phyloP scores from a whole-genome alignment of 2,113 vertebrate genomes.

The Hydropotes inermis region DNA sequence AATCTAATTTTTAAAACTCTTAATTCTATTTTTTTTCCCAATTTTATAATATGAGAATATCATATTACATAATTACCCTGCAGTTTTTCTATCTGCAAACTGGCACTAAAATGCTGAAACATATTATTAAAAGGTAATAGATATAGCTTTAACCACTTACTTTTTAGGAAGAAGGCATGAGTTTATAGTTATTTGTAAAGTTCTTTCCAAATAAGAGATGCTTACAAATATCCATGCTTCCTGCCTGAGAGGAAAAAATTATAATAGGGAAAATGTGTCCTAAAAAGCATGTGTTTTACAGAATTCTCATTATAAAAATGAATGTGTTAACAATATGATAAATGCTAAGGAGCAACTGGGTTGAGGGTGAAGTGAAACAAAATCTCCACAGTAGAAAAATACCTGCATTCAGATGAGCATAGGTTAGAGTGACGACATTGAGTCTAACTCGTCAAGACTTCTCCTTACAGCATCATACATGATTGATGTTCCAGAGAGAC shows the following conservation, averaged over 20 bases:
- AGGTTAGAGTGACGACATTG: neutral
- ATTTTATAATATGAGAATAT: neutral
- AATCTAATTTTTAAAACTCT: neutral
- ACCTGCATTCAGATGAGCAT: neutral
- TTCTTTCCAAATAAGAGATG: conserved; percentile 21
- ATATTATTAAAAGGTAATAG: neutral
- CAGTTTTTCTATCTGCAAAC: neutral
- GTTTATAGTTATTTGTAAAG: conserved; percentile 8
- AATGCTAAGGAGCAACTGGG: neutral
- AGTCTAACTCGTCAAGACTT: neutral
- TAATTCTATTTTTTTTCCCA: neutral
- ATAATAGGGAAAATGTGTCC: conserved; percentile 23
- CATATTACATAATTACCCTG: neutral
- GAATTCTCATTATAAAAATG: neutral
- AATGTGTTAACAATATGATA: conserved; percentile 34
- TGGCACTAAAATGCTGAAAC: neutral
- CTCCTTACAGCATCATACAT: neutral
- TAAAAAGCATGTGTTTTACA: neutral
- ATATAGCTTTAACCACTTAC: neutral
- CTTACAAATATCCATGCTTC: conserved; percentile 25
- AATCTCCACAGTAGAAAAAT: neutral
- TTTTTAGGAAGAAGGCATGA: neutral
- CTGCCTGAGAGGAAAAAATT: conserved; percentile 3
- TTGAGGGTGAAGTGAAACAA: neutral
- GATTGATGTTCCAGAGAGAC: neutral